These are phyloP conservation scores for Knipowitschia caucasica DNA, from an alignment of 2,797 vertebrate species.

Conservation along the genomic window DNA sequence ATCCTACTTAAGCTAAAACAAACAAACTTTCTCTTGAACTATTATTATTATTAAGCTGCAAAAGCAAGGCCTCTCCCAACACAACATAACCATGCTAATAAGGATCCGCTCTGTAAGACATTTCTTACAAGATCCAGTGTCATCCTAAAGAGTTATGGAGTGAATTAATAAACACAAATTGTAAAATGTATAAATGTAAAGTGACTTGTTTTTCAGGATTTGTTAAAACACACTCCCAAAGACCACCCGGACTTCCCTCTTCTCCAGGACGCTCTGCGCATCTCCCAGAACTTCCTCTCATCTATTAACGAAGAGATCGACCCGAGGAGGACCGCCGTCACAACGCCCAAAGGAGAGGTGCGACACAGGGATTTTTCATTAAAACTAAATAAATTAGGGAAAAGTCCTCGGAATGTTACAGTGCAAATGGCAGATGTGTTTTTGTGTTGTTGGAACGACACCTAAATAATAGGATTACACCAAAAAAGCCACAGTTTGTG, in stretches of 20 bases:
- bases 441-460: too few species aligned
- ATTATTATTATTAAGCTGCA: too few species aligned
- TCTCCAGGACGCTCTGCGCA: constrained; percentile 92
- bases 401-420: too few species aligned
- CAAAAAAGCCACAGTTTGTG: too few species aligned
- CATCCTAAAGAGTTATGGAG: neutral
- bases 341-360: constrained; percentile 97
- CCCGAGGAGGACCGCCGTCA: constrained; percentile 91
- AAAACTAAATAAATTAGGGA: neutral
- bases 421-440: too few species aligned
- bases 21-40: too few species aligned
- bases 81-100: too few species aligned
- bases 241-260: constrained; percentile 96
- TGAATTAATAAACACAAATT: neutral
- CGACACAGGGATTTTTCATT: constrained; percentile 40
- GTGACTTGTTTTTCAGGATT: constrained; percentile 77
- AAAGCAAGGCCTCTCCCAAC: too few species aligned
- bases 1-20: neutral
- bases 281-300: constrained; percentile 98
- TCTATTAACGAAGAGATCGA: constrained; percentile 98
- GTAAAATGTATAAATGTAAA: too few species aligned
- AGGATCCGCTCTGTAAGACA: too few species aligned
- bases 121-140: too few species aligned
- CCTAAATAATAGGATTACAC: too few species aligned
- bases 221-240: constrained; percentile 94